Percentiles rank a stretch among this genome's conserved stretches.
phyloP scores from a whole-genome alignment of 2,113 vertebrate genomes.

The Hystrix cristata region DNA sequence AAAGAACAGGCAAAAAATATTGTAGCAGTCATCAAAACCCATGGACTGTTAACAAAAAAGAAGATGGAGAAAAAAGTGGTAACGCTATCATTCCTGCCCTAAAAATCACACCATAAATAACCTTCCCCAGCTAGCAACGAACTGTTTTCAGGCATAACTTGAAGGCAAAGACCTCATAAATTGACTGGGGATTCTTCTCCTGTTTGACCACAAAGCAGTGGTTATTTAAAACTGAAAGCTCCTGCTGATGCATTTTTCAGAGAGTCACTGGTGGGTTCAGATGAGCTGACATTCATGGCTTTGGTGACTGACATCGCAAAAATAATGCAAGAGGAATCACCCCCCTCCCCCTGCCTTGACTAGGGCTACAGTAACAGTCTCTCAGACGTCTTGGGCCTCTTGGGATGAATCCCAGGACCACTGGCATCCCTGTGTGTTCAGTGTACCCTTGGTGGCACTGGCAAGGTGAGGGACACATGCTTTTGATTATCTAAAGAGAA shows the following conservation, averaged over 20 bases:
- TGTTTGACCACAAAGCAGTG: constrained; percentile 59
- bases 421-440: accelerated
- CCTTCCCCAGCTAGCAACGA: constrained; percentile 36
- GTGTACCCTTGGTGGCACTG: neutral
- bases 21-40: constrained; percentile 56
- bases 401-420: neutral
- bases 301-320: constrained; percentile 59
- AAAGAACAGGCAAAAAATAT: constrained; percentile 21
- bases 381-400: neutral
- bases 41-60: neutral
- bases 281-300: constrained; percentile 33
- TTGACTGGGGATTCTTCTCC: constrained; percentile 29
- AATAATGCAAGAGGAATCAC: neutral
- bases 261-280: constrained; percentile 57
- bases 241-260: constrained; percentile 45
- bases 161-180: constrained; percentile 75
- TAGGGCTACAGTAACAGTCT: neutral
- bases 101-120: constrained; percentile 64
- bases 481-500: constrained; percentile 68
- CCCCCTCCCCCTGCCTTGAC: neutral
- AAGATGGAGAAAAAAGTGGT: neutral
- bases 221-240: constrained; percentile 75
- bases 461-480: constrained; percentile 43
- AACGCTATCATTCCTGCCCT: constrained; percentile 20
- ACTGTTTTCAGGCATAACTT: constrained; percentile 60